phyloP scores from a whole-genome alignment of 2,888 invertebrate genomes.

The Xiphydria camelus region DNA sequence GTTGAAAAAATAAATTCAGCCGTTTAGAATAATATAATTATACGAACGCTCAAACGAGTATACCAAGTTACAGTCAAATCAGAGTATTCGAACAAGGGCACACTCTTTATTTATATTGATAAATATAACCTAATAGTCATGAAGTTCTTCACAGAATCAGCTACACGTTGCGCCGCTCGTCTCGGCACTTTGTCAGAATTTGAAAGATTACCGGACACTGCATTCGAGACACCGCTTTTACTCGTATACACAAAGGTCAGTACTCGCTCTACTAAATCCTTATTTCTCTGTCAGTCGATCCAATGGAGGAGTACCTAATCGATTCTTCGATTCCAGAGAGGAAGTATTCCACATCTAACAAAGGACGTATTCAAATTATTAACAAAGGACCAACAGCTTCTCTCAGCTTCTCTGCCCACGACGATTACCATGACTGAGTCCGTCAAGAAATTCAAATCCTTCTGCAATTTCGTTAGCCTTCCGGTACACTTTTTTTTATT shows the following conservation, averaged over 20 bases:
- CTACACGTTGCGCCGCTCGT: slow-evolving; percentile 67
- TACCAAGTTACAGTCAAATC: no score
- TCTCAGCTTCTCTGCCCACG: slow-evolving; percentile 75
- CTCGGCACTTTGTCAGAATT: slow-evolving; percentile 69
- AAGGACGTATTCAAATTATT: slow-evolving; percentile 74
- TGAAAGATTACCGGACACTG: slow-evolving; percentile 61
- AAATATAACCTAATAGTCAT: no score
- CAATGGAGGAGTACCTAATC: no score
- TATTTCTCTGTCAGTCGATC: no score
- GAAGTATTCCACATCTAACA: slow-evolving; percentile 81
- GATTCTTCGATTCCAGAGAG: slow-evolving; percentile 76
- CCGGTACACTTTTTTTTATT: slow-evolving; percentile 31
- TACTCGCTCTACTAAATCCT: no score
- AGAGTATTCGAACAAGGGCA: no score
- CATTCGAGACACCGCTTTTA: slow-evolving; percentile 74
- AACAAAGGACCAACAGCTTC: slow-evolving; percentile 63
- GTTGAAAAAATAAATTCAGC: no score
- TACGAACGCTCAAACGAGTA: no score
- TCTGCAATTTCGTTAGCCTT: slow-evolving; percentile 73
- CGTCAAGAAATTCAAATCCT: slow-evolving; percentile 66
- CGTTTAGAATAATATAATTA: no score
- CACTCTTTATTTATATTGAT: no score
- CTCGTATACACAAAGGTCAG: slow-evolving; percentile 75
- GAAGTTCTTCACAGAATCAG: slow-evolving; percentile 71
- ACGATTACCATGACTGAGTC: slow-evolving; percentile 70